phyloP scores from a whole-genome alignment of 1,140 invertebrate genomes.

The Anoplophora glabripennis region DNA sequence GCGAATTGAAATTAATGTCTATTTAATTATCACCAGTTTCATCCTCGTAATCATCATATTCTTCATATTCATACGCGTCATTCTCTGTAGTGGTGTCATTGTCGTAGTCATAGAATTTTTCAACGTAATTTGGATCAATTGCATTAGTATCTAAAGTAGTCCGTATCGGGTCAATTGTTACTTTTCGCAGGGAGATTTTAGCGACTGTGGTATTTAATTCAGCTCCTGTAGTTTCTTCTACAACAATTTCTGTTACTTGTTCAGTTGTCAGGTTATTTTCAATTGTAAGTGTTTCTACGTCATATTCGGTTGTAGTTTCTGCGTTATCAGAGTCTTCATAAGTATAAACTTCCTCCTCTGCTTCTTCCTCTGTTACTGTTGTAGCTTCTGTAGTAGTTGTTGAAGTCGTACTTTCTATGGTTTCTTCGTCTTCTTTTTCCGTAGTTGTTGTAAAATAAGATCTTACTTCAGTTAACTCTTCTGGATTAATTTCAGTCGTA shows the following conservation, averaged over 20 bases:
- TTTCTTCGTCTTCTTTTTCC: background rate
- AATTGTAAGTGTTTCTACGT: background rate
- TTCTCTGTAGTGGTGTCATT: background rate
- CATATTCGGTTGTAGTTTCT: background rate
- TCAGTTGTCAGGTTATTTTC: background rate
- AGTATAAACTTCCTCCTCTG: background rate
- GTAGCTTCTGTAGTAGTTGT: slow-evolving; percentile 1
- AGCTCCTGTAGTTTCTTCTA: background rate
- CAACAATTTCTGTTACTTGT: background rate
- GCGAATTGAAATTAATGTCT: too few species aligned
- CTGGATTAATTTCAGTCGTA: background rate
- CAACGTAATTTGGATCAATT: background rate
- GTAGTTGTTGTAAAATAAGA: slow-evolving; percentile 4
- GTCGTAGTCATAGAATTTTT: background rate
- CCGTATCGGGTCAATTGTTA: too few species aligned
- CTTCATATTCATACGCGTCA: too few species aligned
- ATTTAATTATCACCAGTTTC: too few species aligned
- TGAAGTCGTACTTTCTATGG: background rate
- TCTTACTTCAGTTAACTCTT: background rate
- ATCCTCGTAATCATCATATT: background rate
- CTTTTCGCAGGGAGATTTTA: too few species aligned
- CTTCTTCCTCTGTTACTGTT: background rate
- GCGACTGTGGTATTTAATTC: background rate
- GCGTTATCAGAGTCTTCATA: background rate
- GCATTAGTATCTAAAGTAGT: slow-evolving; percentile 6